Evolutionary conservation across 2,888 invertebrate genomes (phyloP).

Genomic region (Drosophila heteroneura): DNA sequence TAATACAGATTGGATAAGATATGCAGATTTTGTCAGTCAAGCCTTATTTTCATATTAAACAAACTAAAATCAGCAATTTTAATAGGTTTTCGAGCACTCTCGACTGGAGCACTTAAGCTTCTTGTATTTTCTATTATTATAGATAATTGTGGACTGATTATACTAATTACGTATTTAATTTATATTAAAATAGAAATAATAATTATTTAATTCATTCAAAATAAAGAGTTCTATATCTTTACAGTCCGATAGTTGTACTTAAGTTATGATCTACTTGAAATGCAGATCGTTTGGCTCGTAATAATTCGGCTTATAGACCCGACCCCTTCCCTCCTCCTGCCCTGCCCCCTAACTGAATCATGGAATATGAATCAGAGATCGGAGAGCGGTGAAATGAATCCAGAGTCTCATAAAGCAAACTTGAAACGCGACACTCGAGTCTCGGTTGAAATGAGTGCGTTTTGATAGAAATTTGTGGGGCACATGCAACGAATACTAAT

Average conservation of each 20-base stretch:
- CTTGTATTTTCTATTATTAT: background rate
- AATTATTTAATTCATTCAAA: background rate
- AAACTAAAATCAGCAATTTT: background rate
- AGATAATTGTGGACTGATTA: background rate
- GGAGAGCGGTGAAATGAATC: background rate
- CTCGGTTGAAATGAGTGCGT: constrained; percentile 74
- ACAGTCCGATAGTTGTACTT: background rate
- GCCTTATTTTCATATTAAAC: background rate
- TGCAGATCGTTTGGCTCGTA: background rate
- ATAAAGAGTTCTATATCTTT: background rate
- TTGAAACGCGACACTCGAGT: constrained; percentile 60
- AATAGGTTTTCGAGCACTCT: background rate
- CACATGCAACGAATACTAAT: constrained; percentile 60
- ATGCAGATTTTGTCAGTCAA: background rate
- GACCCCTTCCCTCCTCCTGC: background rate
- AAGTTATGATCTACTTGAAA: background rate
- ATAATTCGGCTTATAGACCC: background rate
- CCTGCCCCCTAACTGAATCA: background rate
- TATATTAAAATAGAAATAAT: background rate
- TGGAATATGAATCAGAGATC: background rate
- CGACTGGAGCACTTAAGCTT: background rate
- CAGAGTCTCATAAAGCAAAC: constrained; percentile 68
- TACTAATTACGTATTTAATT: background rate
- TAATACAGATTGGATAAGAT: background rate
- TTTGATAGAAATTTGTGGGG: constrained; percentile 67